Conservation (phyloP, 2,888 invertebrate species). For the Cantharis flavilabris region DNA sequence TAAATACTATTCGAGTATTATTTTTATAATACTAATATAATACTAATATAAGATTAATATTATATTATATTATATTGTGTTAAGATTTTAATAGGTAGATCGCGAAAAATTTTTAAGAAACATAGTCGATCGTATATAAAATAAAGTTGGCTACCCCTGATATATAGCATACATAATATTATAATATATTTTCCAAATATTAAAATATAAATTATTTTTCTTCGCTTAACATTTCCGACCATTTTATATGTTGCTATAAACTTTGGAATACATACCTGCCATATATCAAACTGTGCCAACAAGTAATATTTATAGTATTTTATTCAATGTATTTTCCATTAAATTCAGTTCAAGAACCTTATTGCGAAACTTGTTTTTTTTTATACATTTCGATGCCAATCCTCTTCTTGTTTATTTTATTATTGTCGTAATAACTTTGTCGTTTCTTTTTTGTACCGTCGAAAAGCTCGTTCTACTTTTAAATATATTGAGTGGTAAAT, state of each 20-base stretch:
- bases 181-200: background rate
- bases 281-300: background rate
- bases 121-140: too few species aligned
- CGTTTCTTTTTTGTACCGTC: background rate
- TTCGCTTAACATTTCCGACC: background rate
- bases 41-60: too few species aligned
- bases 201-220: background rate
- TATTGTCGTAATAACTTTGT: background rate
- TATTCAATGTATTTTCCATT: background rate
- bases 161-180: too few species aligned
- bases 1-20: too few species aligned
- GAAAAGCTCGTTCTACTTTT: background rate
- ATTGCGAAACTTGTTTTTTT: background rate
- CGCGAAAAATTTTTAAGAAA: too few species aligned
- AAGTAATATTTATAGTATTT: background rate
- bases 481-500: too few species aligned
- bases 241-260: background rate
- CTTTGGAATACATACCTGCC: background rate
- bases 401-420: background rate
- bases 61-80: too few species aligned
- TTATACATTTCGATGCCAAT: background rate
- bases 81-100: too few species aligned
- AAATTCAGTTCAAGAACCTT: background rate
- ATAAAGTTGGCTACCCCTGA: too few species aligned
- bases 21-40: too few species aligned